These are phyloP conservation scores for Phyllostomus discolor DNA, from an alignment of 2,113 vertebrate species.

Conservation along the genomic window DNA sequence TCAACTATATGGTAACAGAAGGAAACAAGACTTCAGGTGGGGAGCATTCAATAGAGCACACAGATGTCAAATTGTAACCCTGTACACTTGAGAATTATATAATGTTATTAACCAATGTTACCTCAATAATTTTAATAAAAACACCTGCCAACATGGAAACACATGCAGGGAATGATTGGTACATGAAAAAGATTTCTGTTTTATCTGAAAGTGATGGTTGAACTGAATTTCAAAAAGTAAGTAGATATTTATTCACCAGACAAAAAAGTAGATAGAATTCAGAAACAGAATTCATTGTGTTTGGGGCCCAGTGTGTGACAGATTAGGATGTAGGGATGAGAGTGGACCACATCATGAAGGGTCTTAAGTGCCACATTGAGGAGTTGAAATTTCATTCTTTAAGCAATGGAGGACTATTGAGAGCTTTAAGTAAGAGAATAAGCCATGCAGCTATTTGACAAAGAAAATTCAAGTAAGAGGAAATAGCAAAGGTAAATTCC, in stretches of 20 bases:
- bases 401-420: neutral
- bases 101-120: neutral
- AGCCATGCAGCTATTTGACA: neutral
- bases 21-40: neutral
- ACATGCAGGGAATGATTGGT: neutral
- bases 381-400: slow-evolving; percentile 8
- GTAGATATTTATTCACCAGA: neutral
- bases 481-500: neutral
- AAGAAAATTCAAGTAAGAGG: slow-evolving; percentile 12
- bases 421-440: slow-evolving; percentile 19
- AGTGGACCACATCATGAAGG: neutral
- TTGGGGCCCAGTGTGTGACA: neutral
- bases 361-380: neutral
- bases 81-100: neutral
- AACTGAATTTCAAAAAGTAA: slow-evolving; percentile 19
- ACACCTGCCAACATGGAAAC: neutral
- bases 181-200: neutral
- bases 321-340: neutral
- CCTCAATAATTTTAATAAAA: neutral
- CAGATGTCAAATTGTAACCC: neutral
- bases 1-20: neutral
- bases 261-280: neutral
- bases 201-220: neutral
- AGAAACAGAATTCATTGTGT: neutral
- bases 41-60: neutral